Evolutionary conservation across 2,888 invertebrate species (phyloP).

Genomic region (Autographa gamma): DNA sequence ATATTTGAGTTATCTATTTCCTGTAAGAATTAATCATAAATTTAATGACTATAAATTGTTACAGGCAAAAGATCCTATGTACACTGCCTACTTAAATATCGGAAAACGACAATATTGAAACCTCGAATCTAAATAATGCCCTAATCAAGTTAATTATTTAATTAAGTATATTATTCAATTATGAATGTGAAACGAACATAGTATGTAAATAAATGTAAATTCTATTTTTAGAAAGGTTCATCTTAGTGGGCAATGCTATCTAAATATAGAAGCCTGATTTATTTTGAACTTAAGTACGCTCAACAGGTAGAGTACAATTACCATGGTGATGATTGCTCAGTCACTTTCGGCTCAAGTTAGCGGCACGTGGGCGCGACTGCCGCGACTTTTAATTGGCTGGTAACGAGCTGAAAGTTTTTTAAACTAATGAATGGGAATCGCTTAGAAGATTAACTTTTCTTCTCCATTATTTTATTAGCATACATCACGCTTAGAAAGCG

Average conservation of each 20-base stretch:
- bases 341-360: constrained; percentile 81
- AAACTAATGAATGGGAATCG: constrained; percentile 80
- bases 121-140: no score
- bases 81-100: no score
- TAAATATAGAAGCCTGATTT: background rate
- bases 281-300: constrained; percentile 15
- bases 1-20: no score
- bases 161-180: background rate
- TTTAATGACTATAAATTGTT: no score
- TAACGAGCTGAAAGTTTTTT: constrained; percentile 82
- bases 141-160: no score
- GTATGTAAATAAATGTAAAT: constrained; percentile 1
- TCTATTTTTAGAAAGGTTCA: background rate
- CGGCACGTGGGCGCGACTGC: constrained; percentile 64
- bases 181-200: background rate
- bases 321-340: constrained; percentile 57
- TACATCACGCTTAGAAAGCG: constrained; percentile 76
- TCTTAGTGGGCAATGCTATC: background rate
- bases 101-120: no score
- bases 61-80: no score
- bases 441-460: constrained; percentile 70
- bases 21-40: no score
- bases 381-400: constrained; percentile 80
- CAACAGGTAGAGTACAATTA: constrained; percentile 30
- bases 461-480: constrained; percentile 72